Conservation (phyloP, 2,888 invertebrate species). For the Pachliopta kotzebuea region DNA sequence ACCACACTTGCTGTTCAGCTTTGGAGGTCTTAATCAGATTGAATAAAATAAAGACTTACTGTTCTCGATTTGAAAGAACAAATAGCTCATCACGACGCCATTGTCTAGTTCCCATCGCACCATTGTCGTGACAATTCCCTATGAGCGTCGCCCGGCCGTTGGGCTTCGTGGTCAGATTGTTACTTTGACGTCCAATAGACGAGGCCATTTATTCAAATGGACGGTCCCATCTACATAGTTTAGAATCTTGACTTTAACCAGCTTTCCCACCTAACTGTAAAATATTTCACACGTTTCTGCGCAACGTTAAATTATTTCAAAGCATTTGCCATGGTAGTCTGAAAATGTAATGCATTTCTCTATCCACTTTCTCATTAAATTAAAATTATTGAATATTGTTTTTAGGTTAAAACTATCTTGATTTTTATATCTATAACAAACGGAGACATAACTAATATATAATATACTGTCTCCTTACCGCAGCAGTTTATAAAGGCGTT, state of each 20-base stretch:
- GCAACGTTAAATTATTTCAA: constrained; percentile 18
- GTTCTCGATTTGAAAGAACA: constrained; percentile 14
- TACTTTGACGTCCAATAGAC: constrained; percentile 26
- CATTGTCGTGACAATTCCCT: constrained; percentile 25
- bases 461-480: too few species aligned
- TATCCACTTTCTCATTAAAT: background rate
- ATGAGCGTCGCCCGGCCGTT: constrained; percentile 15
- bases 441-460: too few species aligned
- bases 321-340: constrained; percentile 12
- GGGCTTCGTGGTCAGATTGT: constrained; percentile 23
- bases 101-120: constrained; percentile 17
- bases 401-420: background rate
- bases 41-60: background rate
- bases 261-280: constrained; percentile 12
- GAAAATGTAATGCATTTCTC: constrained; percentile 9
- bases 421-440: too few species aligned
- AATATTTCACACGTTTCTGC: constrained; percentile 26
- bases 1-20: background rate
- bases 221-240: constrained; percentile 31
- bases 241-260: constrained; percentile 22
- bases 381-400: background rate
- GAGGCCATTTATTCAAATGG: constrained; percentile 29
- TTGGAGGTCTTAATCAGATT: constrained; percentile 1
- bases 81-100: constrained; percentile 18
- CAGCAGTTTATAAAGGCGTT: background rate